Evolutionary conservation across 64 coral and sea anemone species (phyloP).

Genomic region (Stylophora pistillata): DNA sequence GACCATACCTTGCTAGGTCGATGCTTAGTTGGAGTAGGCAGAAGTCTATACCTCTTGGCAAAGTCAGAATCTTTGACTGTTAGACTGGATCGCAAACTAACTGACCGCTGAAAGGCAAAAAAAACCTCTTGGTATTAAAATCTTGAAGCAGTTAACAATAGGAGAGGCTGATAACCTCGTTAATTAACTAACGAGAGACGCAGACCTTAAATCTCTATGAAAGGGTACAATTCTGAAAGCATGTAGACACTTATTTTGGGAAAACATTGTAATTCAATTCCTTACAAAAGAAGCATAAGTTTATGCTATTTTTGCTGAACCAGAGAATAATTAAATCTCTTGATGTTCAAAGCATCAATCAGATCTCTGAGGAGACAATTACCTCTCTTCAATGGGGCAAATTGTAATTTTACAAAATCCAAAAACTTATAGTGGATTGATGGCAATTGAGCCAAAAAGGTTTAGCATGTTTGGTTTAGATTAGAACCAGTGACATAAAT

Average conservation of each 20-base stretch:
- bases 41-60: conserved; percentile 56
- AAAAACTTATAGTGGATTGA: conserved; percentile 5
- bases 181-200: conserved; percentile 39
- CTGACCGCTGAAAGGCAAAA: conserved; percentile 54
- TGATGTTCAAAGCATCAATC: not conserved
- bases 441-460: conserved; percentile 11
- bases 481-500: conserved; percentile 3
- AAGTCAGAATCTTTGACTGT: conserved; percentile 54
- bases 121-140: conserved; percentile 27
- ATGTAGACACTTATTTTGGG: not conserved
- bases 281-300: not conserved
- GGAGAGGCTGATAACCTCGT: conserved; percentile 18
- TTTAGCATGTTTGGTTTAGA: conserved; percentile 18
- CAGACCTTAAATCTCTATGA: not conserved
- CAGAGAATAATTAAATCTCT: not conserved
- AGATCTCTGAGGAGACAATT: not conserved
- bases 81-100: conserved; percentile 53
- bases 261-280: not conserved
- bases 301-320: not conserved
- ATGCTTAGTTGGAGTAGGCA: conserved; percentile 54
- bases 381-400: not conserved
- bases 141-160: conserved; percentile 34
- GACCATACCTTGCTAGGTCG: conserved; percentile 58
- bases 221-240: not conserved
- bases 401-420: not conserved